Percentiles rank a stretch among this genome's conserved stretches.
Conservation (phyloP, 2,797 vertebrate species). For the Mormyrus proboscirostris region DNA sequence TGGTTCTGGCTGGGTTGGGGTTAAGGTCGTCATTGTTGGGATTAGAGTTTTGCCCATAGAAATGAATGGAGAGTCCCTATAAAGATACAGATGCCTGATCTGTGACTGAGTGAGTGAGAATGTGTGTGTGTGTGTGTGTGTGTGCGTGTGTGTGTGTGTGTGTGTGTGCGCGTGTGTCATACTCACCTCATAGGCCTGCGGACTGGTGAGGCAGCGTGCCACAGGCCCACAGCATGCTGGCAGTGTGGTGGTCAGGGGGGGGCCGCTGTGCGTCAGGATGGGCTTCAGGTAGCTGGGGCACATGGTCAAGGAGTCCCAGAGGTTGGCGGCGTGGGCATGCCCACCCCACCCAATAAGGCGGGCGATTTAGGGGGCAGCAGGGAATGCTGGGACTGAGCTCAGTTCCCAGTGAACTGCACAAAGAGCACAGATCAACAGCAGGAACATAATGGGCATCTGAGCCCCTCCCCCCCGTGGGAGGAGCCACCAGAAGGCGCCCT, state of each 20-base stretch:
- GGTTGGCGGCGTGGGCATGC: too few relatives aligned
- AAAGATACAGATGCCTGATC: background rate
- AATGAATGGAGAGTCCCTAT: too few relatives aligned
- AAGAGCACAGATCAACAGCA: background rate
- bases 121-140: too few relatives aligned
- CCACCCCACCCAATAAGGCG: background rate
- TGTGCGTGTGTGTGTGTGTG: background rate
- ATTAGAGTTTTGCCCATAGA: too few relatives aligned
- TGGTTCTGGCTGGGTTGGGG: background rate
- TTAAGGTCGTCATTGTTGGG: background rate
- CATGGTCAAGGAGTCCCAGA: constrained; percentile 49
- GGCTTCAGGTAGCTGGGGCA: constrained; percentile 84
- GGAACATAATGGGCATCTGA: background rate
- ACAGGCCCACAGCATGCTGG: constrained; percentile 86
- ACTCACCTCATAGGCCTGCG: constrained; percentile 88
- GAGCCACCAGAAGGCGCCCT: too few relatives aligned
- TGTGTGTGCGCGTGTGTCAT: constrained; percentile 22
- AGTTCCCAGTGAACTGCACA: background rate
- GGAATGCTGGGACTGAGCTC: background rate
- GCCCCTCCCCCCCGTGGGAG: too few relatives aligned
- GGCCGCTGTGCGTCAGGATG: constrained; percentile 93
- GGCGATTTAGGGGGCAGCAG: background rate
- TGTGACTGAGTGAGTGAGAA: background rate
- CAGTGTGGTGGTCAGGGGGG: constrained; percentile 83
- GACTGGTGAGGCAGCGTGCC: constrained; percentile 87